These are phyloP conservation scores for Hylaea fasciaria DNA, from an alignment of 2,888 invertebrate species.

Conservation along the genomic window DNA sequence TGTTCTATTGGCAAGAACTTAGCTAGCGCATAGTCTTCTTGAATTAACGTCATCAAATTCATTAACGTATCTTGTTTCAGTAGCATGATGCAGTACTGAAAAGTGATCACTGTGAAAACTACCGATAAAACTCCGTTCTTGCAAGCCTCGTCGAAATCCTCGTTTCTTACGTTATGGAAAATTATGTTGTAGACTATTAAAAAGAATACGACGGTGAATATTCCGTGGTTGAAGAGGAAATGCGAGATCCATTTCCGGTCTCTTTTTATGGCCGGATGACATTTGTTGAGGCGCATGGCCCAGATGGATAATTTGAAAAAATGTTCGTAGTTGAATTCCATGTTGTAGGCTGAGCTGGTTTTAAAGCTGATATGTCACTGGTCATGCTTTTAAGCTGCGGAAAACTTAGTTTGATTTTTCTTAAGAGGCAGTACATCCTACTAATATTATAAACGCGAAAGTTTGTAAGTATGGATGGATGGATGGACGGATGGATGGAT, in stretches of 20 bases:
- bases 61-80: slow-evolving; percentile 42
- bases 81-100: slow-evolving; percentile 42
- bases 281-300: slow-evolving; percentile 35
- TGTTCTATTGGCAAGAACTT: slow-evolving; percentile 42
- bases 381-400: neutral
- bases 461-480: no score
- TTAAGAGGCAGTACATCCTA: no score
- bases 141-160: slow-evolving; percentile 43
- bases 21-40: slow-evolving; percentile 50
- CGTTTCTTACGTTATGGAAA: slow-evolving; percentile 31
- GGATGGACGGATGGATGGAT: no score
- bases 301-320: slow-evolving; percentile 31
- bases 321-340: slow-evolving; percentile 47
- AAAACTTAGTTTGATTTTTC: no score
- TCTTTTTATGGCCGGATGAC: slow-evolving; percentile 40
- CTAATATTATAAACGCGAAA: no score
- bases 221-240: slow-evolving; percentile 25
- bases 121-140: slow-evolving; percentile 37
- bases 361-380: neutral
- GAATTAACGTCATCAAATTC: slow-evolving; percentile 48
- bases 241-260: slow-evolving; percentile 41
- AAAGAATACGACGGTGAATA: slow-evolving; percentile 16
- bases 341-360: slow-evolving; percentile 8
- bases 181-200: slow-evolving; percentile 40
- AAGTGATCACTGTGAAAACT: slow-evolving; percentile 26